These are phyloP conservation scores for Amblyornis subalaris DNA, from an alignment of 2,113 vertebrate species.

Conservation along the genomic window DNA sequence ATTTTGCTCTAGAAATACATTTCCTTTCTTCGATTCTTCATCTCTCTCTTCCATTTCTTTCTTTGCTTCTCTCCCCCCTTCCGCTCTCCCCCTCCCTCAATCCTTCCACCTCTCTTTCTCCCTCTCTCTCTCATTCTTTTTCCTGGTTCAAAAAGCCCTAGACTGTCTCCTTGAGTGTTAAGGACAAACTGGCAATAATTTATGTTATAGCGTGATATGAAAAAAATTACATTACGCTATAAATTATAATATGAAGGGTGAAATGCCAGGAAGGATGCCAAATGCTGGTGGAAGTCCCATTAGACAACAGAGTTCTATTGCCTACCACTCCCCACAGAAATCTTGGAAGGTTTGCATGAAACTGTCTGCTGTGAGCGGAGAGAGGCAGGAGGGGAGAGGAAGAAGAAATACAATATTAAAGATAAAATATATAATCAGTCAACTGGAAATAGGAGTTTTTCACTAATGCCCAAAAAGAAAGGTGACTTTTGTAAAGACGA, in stretches of 20 bases:
- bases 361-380: neutral
- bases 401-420: constrained; percentile 12
- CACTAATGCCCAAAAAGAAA: constrained; percentile 44
- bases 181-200: constrained; percentile 78
- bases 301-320: constrained; percentile 67
- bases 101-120: neutral
- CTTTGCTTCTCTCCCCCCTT: neutral
- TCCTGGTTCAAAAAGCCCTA: constrained; percentile 11
- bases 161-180: constrained; percentile 73
- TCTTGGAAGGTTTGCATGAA: constrained; percentile 18
- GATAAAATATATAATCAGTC: constrained; percentile 62
- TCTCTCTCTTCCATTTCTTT: no score
- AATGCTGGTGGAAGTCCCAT: constrained; percentile 68
- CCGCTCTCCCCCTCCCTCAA: neutral
- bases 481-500: constrained; percentile 53
- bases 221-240: constrained; percentile 73
- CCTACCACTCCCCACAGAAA: constrained; percentile 65
- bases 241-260: constrained; percentile 73
- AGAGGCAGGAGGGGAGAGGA: neutral
- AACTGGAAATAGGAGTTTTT: constrained; percentile 52
- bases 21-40: neutral
- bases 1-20: neutral
- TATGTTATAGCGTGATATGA: constrained; percentile 69
- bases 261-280: constrained; percentile 69
- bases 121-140: neutral